Evolutionary conservation across 2,888 invertebrate genomes (phyloP).

Genomic region (Heliconius ismenius): DNA sequence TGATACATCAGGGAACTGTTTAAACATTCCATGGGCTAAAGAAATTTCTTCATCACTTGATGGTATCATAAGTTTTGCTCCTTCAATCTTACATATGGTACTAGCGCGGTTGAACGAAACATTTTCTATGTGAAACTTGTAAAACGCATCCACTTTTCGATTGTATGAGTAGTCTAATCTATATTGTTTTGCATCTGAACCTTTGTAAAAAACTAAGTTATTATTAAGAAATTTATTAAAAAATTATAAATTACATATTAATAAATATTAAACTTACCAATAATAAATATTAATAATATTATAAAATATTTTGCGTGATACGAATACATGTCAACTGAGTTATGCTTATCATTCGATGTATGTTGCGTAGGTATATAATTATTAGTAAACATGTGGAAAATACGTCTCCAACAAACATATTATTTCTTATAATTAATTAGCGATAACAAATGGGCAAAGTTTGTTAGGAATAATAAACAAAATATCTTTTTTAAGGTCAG

Average conservation of each 20-base stretch:
- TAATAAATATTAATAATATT: not conserved
- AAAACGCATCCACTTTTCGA: conserved; percentile 58
- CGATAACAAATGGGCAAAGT: conserved; percentile 14
- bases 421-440: not conserved
- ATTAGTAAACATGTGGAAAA: not conserved
- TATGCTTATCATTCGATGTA: not conserved
- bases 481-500: too few species aligned
- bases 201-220: not conserved
- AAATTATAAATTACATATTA: not conserved
- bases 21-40: conserved; percentile 61
- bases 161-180: conserved; percentile 64
- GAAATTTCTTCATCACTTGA: conserved; percentile 50
- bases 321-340: not conserved
- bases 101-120: conserved; percentile 23
- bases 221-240: not conserved
- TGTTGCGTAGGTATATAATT: not conserved
- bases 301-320: not conserved
- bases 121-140: conserved; percentile 63
- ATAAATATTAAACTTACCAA: conserved; percentile 6
- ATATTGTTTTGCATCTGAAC: conserved; percentile 49
- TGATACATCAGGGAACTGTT: conserved; percentile 61
- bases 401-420: not conserved
- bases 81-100: conserved; percentile 53
- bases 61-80: conserved; percentile 55
- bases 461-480: not conserved